A percentile compares a stretch with the other conserved stretches of the same genome.
These are phyloP conservation scores for Hypomecis atomaria DNA, from an alignment of 2,888 invertebrate genomes.

Conservation along the genomic window DNA sequence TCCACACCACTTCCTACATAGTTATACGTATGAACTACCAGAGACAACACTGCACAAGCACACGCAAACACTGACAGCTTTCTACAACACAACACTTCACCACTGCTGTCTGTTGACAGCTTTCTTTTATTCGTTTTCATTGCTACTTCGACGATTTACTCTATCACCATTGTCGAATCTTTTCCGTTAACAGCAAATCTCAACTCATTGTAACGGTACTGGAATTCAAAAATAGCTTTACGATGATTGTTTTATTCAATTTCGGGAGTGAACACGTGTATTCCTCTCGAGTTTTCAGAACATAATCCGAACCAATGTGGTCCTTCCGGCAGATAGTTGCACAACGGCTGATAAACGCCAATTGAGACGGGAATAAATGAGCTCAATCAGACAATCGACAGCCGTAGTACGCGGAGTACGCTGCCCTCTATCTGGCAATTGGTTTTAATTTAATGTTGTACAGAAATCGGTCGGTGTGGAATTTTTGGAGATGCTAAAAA, in stretches of 20 bases:
- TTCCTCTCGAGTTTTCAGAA: constrained; percentile 60
- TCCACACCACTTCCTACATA: constrained; percentile 54
- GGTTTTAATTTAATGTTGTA: not conserved
- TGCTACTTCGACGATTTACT: constrained; percentile 6
- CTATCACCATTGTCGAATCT: constrained; percentile 15
- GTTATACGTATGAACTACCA: constrained; percentile 69
- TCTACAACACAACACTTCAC: constrained; percentile 57
- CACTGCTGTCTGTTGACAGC: constrained; percentile 44
- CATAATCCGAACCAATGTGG: constrained; percentile 71
- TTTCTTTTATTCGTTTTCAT: constrained; percentile 50
- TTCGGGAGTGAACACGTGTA: constrained; percentile 39
- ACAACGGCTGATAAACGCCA: constrained; percentile 73
- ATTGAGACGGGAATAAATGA: constrained; percentile 72
- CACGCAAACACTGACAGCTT: constrained; percentile 70
- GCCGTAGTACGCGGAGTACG: constrained; percentile 38
- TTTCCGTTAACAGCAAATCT: not conserved
- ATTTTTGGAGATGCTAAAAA: not conserved
- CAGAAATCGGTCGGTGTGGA: not conserved
- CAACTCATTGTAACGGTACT: not conserved
- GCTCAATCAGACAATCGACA: constrained; percentile 75
- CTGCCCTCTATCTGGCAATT: constrained; percentile 16
- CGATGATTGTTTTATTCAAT: constrained; percentile 9
- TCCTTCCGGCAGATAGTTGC: constrained; percentile 78
- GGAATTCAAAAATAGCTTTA: not conserved
- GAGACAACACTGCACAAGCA: constrained; percentile 66